Base-by-base conservation (phyloP, 2,113 vertebrate genomes). In the Pheucticus melanocephalus region DNA sequence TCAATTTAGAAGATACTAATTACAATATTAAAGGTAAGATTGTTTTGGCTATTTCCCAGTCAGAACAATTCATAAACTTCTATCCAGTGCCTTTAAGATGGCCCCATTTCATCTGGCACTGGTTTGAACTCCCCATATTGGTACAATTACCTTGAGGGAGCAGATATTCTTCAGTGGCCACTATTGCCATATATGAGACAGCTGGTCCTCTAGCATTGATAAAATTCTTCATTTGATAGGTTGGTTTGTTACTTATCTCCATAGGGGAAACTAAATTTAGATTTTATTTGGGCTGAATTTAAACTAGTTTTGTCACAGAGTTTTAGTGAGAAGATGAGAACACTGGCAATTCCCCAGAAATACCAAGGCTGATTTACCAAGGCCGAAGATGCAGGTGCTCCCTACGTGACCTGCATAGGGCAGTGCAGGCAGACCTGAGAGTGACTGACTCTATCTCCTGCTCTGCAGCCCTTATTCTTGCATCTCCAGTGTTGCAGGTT, bases 401-500 rank as follows among this genome's bases (percentile, higher is more conserved):
- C 81, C 86, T 71, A 18, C 31, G 15, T 12, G 37, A 15, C 77
- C 90, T 88, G 72, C 91, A 92, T 30, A 73, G 77, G 56, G 8
- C 33, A 42, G n/a, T 33, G n/a, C 54, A 44, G 56, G 88, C 48
- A 72, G 61, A 73, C 22, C 44, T 25, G 14, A n/a, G 40, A 51
- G 64, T n/a, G 66, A 57, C 45, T 42, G 59, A 50, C 37, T 31
- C 3, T 57, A 30, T 45, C 42, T 89, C 89, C 84, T 69, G 35
- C 86, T 97, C 96, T 98, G 97, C 97, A 98, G 97, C 98, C 98
- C 96, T 97, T 90, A 51, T 69, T 93, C 86, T 97, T 87, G 72
- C 77, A 68, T 92, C 95, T 91, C 95, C 94, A 97, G 96, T 98
- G 98, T 98, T 98, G 96, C 98, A 98, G 97, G 96, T 97, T 96